A percentile compares a stretch with the other conserved stretches of the same genome.
Evolutionary conservation across 2,797 vertebrate species (phyloP).

Genomic region (Tapera naevia): DNA sequence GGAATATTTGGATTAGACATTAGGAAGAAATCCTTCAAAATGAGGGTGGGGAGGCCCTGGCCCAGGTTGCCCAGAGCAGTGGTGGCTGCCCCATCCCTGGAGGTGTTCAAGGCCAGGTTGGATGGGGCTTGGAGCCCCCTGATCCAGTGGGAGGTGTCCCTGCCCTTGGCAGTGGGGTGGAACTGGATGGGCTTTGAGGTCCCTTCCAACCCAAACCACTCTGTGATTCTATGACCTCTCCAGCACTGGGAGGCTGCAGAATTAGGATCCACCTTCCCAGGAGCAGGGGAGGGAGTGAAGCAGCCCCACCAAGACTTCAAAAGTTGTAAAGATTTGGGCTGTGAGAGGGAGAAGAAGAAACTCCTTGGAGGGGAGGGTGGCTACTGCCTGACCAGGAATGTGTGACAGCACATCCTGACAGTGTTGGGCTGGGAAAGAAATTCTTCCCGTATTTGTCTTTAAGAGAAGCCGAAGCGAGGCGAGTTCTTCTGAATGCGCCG

Average conservation of each 20-base stretch:
- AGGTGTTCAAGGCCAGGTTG: no score
- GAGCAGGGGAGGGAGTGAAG: not conserved
- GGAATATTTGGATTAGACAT: no score
- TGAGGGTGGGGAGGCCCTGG: no score
- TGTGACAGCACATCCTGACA: not conserved
- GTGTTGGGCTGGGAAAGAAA: not conserved
- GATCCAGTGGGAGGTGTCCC: no score
- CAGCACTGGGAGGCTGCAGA: not conserved
- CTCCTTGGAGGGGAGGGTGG: not conserved
- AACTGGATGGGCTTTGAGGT: no score
- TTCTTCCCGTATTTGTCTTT: slow-evolving; percentile 16
- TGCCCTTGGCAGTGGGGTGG: no score
- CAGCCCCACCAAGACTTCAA: not conserved
- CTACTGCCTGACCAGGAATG: not conserved
- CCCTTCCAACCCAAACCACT: no score
- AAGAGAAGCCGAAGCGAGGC: not conserved
- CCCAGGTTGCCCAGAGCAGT: no score
- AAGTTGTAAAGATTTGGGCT: not conserved
- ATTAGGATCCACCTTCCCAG: not conserved
- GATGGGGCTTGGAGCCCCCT: no score
- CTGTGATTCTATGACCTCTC: not conserved
- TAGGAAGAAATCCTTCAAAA: no score
- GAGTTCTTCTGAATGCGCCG: not conserved
- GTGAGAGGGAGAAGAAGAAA: not conserved
- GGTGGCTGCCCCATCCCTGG: no score